Evolutionary conservation across 2,888 invertebrate species (phyloP), one percentile per base, ranked within the genome.

Genomic region (Tinea trinotella): DNA sequence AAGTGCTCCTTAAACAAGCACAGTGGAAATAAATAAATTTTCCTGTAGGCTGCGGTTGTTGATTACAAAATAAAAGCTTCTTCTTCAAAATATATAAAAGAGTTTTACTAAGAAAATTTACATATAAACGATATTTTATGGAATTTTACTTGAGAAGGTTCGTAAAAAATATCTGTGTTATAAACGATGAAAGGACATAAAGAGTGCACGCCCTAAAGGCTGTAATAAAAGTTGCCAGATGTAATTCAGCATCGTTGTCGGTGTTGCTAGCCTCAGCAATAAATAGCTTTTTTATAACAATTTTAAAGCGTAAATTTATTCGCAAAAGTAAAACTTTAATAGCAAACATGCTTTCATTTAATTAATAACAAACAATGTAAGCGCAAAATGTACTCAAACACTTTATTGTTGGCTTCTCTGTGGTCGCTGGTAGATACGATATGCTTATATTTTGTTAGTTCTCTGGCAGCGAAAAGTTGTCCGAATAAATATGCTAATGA

Each of bases 131-230:
- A 58, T 61, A 62, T 63, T 65, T 68, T 66, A 70, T 64, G 60
- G 65, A 63, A 64, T 59, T 65, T 64, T 60, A 59, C 60, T 62
- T 15, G 58, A 57, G 62, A 64, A 64, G 62, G 64, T 65, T 65
- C 64, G 66, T 71, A 71, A 71, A 74, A 73, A 70, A 70, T 71
- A 70, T 74, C 69, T 63, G 57, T 62, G 68, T 67, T 68, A 69
- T 71, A 71, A 73, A 72, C 61, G 62, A 13, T 19, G 52, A 46
- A 53, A 61, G 63, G 67, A 67, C 66, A 70, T 71, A 74, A 71
- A 63, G 61, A 63, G 60, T 61, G 64, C 50, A 24, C 22, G 50
- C 18, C 15, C 50, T 12, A 65, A 69, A 68, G 64, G 65, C 63
- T 61, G 67, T 68, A 68, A 72, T 74, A 74, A 74, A 75, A 70